A percentile compares a stretch with the other conserved stretches of the same genome.
Conservation (phyloP, 2,888 invertebrate species). For the Drosophila mercatorum region DNA sequence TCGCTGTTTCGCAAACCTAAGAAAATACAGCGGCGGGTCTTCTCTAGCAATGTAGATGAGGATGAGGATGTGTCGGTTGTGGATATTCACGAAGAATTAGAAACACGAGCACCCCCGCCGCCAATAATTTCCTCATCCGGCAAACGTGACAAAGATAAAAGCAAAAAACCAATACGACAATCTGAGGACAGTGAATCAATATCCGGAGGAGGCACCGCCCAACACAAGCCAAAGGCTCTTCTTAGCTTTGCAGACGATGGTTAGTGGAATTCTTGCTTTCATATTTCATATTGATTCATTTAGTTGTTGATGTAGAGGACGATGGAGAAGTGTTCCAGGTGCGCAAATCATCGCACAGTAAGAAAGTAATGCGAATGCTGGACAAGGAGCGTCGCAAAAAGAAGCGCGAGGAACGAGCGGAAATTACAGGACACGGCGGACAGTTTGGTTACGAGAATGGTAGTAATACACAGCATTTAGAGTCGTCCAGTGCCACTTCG, state of each 20-base stretch:
- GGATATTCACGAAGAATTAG: constrained; percentile 78
- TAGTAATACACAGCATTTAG: constrained; percentile 71
- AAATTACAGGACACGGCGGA: constrained; percentile 38
- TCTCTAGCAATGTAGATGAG: constrained; percentile 89
- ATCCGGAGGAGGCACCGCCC: constrained; percentile 11
- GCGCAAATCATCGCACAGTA: constrained; percentile 97
- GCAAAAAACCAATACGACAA: constrained; percentile 74
- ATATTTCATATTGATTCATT: constrained; percentile 19
- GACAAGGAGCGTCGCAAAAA: constrained; percentile 89
- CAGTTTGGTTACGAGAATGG: constrained; percentile 58
- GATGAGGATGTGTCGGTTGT: constrained; percentile 86
- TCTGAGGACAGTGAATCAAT: constrained; percentile 64
- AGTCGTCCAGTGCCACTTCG: constrained; percentile 61
- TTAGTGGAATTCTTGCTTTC: constrained; percentile 68
- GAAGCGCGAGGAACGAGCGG: constrained; percentile 80
- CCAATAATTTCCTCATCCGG: constrained; percentile 52
- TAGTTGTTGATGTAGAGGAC: constrained; percentile 85
- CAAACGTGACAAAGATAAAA: constrained; percentile 65
- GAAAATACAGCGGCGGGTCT: constrained; percentile 91
- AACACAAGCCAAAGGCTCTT: constrained; percentile 85
- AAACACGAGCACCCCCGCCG: constrained; percentile 61
- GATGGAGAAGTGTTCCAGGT: constrained; percentile 97
- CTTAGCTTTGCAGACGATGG: constrained; percentile 93
- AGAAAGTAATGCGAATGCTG: constrained; percentile 93
- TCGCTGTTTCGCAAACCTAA: constrained; percentile 95